phyloP scores from a whole-genome alignment of 2,797 vertebrate genomes.

The Sebastes kiyomatsui region DNA sequence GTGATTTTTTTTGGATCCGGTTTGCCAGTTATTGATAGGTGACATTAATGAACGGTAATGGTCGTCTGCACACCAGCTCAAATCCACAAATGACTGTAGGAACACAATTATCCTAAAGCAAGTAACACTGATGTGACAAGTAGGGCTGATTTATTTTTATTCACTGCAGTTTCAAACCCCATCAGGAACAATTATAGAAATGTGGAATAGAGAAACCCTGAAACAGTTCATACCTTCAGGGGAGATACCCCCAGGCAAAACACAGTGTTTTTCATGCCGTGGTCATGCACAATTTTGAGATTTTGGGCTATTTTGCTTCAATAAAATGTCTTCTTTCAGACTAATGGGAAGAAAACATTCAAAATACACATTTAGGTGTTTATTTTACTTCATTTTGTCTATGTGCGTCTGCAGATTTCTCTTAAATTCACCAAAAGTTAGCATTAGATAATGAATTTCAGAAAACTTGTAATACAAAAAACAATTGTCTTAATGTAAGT shows the following conservation, averaged over 20 bases:
- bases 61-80: neutral
- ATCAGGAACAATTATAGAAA: neutral
- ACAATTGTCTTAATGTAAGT: no score
- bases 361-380: no score
- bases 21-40: neutral
- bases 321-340: no score
- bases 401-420: accelerated
- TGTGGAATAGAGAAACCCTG: neutral
- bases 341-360: no score
- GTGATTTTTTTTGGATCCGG: neutral
- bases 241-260: no score
- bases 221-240: neutral
- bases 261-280: no score
- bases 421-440: no score
- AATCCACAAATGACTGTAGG: neutral
- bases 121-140: neutral
- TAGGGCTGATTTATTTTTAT: neutral
- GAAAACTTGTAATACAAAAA: no score
- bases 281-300: no score
- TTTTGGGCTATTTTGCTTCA: no score
- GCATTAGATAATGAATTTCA: no score
- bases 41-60: neutral
- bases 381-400: no score
- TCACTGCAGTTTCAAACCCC: neutral
- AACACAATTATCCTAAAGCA: neutral